These are phyloP conservation scores for Rousettus madagascariensis DNA, from an alignment of 2,797 vertebrate species.

Conservation along the genomic window DNA sequence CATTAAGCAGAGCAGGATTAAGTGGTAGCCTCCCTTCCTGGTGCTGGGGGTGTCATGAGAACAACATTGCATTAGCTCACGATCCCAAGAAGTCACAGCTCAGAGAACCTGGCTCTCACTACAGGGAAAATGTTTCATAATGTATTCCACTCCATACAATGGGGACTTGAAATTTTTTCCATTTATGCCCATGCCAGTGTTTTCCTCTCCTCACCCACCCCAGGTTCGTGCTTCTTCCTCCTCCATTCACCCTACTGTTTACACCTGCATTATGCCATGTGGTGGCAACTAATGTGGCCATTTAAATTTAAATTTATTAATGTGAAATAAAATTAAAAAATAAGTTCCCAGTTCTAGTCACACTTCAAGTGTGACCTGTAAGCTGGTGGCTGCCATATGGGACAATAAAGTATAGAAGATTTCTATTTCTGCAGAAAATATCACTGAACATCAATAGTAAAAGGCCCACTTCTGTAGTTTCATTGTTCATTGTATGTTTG, in stretches of 20 bases:
- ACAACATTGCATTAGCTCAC: background rate
- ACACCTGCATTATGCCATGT: too few relatives aligned
- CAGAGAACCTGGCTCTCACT: background rate
- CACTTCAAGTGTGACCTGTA: background rate
- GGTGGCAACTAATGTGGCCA: fast-evolving
- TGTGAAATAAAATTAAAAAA: background rate
- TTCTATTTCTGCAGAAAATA: background rate
- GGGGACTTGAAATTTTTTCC: background rate
- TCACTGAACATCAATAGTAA: background rate
- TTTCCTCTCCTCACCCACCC: background rate
- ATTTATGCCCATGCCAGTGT: fast-evolving
- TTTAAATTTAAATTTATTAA: background rate
- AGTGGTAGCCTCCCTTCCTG: background rate
- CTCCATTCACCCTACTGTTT: background rate
- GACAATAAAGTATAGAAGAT: background rate
- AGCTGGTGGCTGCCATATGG: background rate
- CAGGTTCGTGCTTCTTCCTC: background rate
- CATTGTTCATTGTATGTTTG: background rate
- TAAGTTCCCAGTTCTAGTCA: background rate
- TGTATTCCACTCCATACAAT: background rate
- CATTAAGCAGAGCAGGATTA: too few relatives aligned
- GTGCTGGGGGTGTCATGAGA: fast-evolving
- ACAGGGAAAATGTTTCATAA: too few relatives aligned
- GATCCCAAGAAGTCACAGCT: background rate
- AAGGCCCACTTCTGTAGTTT: background rate